Percentiles rank a stretch among this genome's conserved stretches.
phyloP scores from a whole-genome alignment of 2,113 vertebrate genomes.

The Cervus canadensis region DNA sequence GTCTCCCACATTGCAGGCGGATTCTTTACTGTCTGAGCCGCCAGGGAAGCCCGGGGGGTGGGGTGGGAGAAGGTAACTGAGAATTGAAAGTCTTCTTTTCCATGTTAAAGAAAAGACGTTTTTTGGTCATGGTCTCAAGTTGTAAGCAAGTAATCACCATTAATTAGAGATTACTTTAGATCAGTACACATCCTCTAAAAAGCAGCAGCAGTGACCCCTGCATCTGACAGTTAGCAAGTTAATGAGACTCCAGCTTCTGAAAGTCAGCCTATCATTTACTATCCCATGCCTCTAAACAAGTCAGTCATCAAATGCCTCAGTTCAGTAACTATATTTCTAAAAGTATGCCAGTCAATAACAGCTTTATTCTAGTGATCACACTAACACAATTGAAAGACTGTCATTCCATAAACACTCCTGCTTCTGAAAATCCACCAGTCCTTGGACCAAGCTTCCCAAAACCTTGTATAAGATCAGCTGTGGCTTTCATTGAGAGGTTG shows the following conservation, averaged over 20 bases:
- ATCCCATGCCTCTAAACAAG: not conserved
- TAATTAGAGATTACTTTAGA: not conserved
- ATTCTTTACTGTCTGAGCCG: not conserved
- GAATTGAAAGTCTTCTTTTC: not conserved
- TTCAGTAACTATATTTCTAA: not conserved
- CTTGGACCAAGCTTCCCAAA: not conserved
- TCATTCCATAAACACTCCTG: not conserved
- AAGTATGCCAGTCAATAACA: not conserved
- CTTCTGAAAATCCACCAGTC: not conserved
- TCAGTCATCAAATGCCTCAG: not conserved
- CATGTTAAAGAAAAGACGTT: not conserved
- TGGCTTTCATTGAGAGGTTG: not conserved
- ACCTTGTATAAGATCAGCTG: not conserved
- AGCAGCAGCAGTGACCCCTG: not conserved
- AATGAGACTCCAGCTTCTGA: not conserved
- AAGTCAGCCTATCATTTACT: not conserved
- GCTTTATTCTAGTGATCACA: not conserved
- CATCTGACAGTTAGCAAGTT: not conserved
- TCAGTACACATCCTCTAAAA: not conserved
- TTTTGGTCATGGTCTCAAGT: not conserved
- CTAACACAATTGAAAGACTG: not conserved
- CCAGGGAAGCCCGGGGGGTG: rapidly evolving
- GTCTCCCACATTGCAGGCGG: not conserved
- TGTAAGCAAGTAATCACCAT: not conserved
- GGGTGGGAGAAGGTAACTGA: not conserved